Percentiles rank a stretch among this genome's conserved stretches.
Conservation (phyloP, 2,113 vertebrate species). For the Stegostoma tigrinum region DNA sequence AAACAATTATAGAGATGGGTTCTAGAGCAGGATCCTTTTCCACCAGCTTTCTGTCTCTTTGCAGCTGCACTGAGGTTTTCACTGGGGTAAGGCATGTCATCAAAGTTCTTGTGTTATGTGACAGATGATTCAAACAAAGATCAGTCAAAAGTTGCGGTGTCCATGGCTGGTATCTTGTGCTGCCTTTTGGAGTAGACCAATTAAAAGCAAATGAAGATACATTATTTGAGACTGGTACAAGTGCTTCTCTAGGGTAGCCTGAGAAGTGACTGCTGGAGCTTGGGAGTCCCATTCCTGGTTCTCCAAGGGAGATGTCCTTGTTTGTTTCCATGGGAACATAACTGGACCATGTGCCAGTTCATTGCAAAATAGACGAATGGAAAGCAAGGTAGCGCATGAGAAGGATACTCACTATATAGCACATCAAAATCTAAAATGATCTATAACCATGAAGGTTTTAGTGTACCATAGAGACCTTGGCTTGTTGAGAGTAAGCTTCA, state of each 20-base stretch:
- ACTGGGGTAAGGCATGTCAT: background rate
- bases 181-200: background rate
- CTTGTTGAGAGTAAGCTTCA: background rate
- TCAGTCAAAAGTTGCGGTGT: background rate
- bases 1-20: background rate
- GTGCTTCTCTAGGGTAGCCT: background rate
- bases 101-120: background rate
- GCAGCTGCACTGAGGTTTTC: background rate
- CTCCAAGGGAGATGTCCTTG: background rate
- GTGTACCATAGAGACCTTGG: background rate
- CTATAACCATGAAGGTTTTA: background rate
- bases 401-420: background rate
- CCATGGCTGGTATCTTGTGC: background rate
- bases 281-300: too few species aligned
- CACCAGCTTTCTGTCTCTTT: background rate
- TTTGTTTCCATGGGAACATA: background rate
- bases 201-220: background rate
- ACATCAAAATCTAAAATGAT: background rate
- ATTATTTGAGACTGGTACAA: background rate
- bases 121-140: background rate
- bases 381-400: too few species aligned
- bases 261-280: too few species aligned
- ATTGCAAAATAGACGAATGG: background rate
- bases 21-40: background rate
- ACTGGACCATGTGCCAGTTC: background rate